Evolutionary conservation across 2,113 vertebrate genomes (phyloP).

Genomic region (Phrynosoma blainvillii): DNA sequence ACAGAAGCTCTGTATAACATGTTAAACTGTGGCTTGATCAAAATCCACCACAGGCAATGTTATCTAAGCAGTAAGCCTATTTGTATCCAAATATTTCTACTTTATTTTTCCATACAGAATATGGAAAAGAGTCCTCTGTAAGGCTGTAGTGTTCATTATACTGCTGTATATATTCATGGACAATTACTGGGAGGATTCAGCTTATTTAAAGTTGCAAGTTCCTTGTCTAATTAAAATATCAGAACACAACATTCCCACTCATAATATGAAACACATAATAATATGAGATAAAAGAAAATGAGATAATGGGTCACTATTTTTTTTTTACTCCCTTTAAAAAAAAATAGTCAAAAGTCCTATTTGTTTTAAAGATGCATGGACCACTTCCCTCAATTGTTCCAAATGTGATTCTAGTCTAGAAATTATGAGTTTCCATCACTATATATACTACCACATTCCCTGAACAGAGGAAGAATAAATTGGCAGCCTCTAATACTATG

Average conservation of each 20-base stretch:
- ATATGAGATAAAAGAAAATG: constrained; percentile 46
- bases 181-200: constrained; percentile 17
- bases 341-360: constrained; percentile 41
- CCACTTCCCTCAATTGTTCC: constrained; percentile 44
- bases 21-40: not conserved
- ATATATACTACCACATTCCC: constrained; percentile 70
- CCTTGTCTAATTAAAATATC: constrained; percentile 65
- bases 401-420: constrained; percentile 72
- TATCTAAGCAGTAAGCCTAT: not conserved
- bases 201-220: constrained; percentile 50
- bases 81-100: not conserved
- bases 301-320: constrained; percentile 50
- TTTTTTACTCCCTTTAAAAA: constrained; percentile 57
- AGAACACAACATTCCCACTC: constrained; percentile 41
- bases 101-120: not conserved
- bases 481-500: constrained; percentile 70
- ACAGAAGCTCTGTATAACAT: not conserved
- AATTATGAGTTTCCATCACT: constrained; percentile 65
- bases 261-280: constrained; percentile 57
- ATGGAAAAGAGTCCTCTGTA: not conserved
- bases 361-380: constrained; percentile 32
- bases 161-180: not conserved
- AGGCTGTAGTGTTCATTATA: not conserved
- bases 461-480: constrained; percentile 71
- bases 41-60: not conserved